Conservation (phyloP, 2,888 invertebrate species). For the Mesochorus sp. region DNA sequence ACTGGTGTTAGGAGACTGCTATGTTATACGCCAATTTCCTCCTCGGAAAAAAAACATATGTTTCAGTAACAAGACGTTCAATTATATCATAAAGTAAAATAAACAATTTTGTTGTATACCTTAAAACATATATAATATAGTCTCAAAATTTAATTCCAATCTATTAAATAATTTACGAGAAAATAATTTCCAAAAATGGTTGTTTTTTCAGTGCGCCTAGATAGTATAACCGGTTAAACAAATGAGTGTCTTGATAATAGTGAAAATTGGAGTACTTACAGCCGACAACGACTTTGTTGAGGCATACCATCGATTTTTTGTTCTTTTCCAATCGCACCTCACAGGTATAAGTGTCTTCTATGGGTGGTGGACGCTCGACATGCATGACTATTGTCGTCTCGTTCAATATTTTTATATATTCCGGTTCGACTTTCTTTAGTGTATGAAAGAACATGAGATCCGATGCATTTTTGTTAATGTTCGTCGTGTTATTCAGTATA, state of each 20-base stretch:
- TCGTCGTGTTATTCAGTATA: slow-evolving; percentile 83
- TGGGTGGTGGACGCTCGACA: slow-evolving; percentile 84
- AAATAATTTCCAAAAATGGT: too few relatives aligned
- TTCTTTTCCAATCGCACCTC: slow-evolving; percentile 77
- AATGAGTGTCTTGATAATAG: background rate
- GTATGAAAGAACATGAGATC: slow-evolving; percentile 82
- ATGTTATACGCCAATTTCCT: too few relatives aligned
- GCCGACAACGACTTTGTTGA: slow-evolving; percentile 84
- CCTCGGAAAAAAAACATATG: too few relatives aligned
- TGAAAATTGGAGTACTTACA: slow-evolving; percentile 81
- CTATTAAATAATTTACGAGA: too few relatives aligned
- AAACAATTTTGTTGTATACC: background rate
- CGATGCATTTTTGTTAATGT: slow-evolving; percentile 84
- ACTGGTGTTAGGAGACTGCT: too few relatives aligned
- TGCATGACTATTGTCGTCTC: slow-evolving; percentile 85
- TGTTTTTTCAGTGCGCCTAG: too few relatives aligned
- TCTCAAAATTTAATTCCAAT: too few relatives aligned
- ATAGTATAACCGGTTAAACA: too few relatives aligned
- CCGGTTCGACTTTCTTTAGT: slow-evolving; percentile 78
- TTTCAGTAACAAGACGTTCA: too few relatives aligned
- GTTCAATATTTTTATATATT: slow-evolving; percentile 84
- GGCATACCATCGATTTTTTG: slow-evolving; percentile 81
- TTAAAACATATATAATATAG: too few relatives aligned
- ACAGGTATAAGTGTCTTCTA: slow-evolving; percentile 84
- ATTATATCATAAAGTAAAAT: too few relatives aligned